Base-by-base conservation (phyloP, 2,888 invertebrate genomes). In the Liodrosophila aerea region DNA sequence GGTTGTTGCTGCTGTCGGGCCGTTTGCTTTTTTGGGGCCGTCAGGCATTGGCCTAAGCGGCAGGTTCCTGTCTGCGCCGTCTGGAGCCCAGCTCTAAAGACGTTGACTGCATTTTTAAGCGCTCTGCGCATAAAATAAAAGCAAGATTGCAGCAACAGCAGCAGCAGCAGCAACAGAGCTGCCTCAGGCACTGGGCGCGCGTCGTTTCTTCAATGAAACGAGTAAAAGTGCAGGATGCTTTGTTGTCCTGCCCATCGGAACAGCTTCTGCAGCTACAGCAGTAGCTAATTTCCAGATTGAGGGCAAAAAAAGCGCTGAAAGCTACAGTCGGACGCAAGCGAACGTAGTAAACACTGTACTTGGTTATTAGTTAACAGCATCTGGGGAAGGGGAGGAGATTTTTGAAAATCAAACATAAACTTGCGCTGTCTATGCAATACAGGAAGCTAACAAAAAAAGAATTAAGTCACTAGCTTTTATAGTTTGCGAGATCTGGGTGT, bases 261-360 rank as follows among this genome's bases (percentile, higher is more conserved):
- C 84, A 76, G 87, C 88, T 88, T 88, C 87, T 88, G 87, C 88
- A 87, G 86, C 86, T 82, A 86, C 88, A 80, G 88, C 88, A 88
- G 88, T 84, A 87, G 88, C 87, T 88, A 88, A 88, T 87, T 82
- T 84, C 45, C 60, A 64, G 40, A 47, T 40, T 53, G 43, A 30
- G 36, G 49, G 49, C 62, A 58, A 54, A 43, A 67, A 51, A 56
- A 22, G 11, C 37, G 40, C 41, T 37, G 44, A 49, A n/a, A n/a
- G n/a, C n/a, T n/a, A n/a, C n/a, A n/a, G n/a, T n/a, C n/a, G n/a
- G n/a, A n/a, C n/a, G n/a, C n/a, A n/a, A n/a, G n/a, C n/a, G n/a
- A n/a, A n/a, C n/a, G n/a, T n/a, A n/a, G n/a, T n/a, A n/a, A n/a
- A n/a, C n/a, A n/a, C n/a, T n/a, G n/a, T n/a, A n/a, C n/a, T n/a